phyloP scores from a whole-genome alignment of 2,797 vertebrate genomes.

The Ptychadena robeensis region DNA sequence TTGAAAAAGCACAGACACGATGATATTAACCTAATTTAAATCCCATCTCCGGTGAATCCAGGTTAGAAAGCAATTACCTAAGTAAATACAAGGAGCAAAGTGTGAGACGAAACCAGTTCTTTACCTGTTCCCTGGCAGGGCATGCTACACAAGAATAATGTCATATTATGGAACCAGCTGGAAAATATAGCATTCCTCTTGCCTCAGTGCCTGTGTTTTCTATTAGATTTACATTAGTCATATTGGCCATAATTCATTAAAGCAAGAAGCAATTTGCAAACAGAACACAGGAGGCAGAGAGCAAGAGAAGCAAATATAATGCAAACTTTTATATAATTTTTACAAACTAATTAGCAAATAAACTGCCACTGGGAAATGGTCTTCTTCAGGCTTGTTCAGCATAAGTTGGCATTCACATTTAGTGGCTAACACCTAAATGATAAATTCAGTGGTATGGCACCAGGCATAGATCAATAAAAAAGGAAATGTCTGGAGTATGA shows the following conservation, averaged over 20 bases:
- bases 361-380: not conserved
- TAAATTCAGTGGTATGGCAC: too few species aligned
- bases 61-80: constrained; percentile 68
- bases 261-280: not conserved
- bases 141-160: not conserved
- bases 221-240: not conserved
- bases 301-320: not conserved
- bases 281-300: not conserved
- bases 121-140: constrained; percentile 40
- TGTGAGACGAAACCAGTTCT: constrained; percentile 56
- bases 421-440: too few species aligned
- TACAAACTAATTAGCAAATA: not conserved
- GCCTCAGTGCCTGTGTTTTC: not conserved
- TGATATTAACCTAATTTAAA: constrained; percentile 59
- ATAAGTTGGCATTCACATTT: too few species aligned
- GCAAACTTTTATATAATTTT: not conserved
- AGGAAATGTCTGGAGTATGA: too few species aligned
- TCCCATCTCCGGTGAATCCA: constrained; percentile 62
- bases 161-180: constrained; percentile 5
- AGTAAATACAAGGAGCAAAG: constrained; percentile 65
- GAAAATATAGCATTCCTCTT: constrained; percentile 7
- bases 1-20: constrained; percentile 61
- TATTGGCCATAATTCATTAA: not conserved
- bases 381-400: not conserved
- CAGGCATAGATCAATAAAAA: too few species aligned